A percentile compares a stretch with the other conserved stretches of the same genome.
Conservation (phyloP, 2,113 vertebrate species). For the Varanus salvator region DNA sequence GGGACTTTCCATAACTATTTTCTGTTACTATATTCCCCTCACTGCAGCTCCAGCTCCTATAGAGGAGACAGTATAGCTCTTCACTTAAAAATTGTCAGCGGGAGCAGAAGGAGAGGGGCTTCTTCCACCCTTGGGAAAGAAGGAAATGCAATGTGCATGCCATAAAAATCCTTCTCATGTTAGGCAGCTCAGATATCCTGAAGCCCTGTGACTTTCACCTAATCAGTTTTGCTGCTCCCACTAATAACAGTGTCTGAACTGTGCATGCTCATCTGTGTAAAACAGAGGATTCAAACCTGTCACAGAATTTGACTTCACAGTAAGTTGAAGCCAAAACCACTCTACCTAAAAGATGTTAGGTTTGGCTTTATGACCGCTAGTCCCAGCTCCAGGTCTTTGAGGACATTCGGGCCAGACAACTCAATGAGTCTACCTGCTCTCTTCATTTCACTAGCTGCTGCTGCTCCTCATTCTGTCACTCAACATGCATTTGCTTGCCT, state of each 20-base stretch:
- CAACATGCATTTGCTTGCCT: no score
- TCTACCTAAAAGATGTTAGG: neutral
- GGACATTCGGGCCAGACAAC: no score
- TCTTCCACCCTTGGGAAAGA: neutral
- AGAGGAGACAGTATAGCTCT: neutral
- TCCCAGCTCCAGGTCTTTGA: no score
- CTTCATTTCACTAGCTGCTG: no score
- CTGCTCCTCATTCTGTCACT: no score
- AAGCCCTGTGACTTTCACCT: neutral
- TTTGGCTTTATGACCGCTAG: no score
- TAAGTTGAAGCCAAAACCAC: neutral
- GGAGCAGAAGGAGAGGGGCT: neutral
- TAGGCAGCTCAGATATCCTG: neutral
- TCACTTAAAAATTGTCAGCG: neutral
- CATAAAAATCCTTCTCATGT: neutral
- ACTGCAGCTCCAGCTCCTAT: neutral
- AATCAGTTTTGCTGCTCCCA: neutral
- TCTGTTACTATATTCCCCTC: no score
- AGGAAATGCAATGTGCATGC: neutral
- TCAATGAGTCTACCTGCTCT: no score
- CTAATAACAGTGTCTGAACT: neutral
- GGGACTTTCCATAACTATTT: neutral
- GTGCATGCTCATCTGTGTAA: neutral
- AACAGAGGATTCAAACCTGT: neutral
- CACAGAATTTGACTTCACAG: neutral